phyloP scores from a whole-genome alignment of 1,140 invertebrate species.

The Drosophila kikkawai region DNA sequence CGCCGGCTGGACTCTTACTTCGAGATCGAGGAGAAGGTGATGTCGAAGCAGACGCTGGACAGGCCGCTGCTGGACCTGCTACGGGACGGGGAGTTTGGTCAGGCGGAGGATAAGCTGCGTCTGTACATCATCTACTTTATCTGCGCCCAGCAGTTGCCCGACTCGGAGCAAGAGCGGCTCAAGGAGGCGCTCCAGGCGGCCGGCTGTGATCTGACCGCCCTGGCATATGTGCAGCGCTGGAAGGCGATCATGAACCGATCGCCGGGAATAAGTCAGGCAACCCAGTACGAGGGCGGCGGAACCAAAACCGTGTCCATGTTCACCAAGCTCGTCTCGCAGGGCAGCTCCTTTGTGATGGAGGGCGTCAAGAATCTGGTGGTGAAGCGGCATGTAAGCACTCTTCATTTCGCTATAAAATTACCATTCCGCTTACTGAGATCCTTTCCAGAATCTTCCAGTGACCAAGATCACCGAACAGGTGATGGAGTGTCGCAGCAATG shows the following conservation, averaged over 20 bases:
- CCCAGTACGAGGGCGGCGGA: slow-evolving; percentile 95
- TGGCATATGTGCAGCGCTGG: slow-evolving; percentile 96
- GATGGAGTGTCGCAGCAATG: slow-evolving; percentile 93
- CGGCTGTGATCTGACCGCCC: slow-evolving; percentile 93
- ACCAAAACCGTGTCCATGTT: slow-evolving; percentile 99
- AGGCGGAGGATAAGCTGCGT: slow-evolving; percentile 96
- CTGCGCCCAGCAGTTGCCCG: slow-evolving; percentile 91
- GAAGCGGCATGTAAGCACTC: slow-evolving; percentile 94
- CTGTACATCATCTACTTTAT: slow-evolving; percentile 98
- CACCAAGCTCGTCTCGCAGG: slow-evolving; percentile 98
- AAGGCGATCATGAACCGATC: slow-evolving; percentile 86
- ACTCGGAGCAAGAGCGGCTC: slow-evolving; percentile 93
- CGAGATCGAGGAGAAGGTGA: slow-evolving; percentile 98
- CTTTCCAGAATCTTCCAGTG: slow-evolving; percentile 92
- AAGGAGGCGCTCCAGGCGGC: slow-evolving; percentile 91
- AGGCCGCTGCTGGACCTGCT: slow-evolving; percentile 92
- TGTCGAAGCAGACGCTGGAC: slow-evolving; percentile 92
- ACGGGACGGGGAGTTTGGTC: slow-evolving; percentile 94
- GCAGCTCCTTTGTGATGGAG: slow-evolving; percentile 99
- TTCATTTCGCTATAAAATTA: not conserved
- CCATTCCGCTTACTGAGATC: not conserved
- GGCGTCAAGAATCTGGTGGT: slow-evolving; percentile 99
- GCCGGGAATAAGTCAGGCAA: slow-evolving; percentile 85
- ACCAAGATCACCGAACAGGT: slow-evolving; percentile 96
- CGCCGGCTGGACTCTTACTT: slow-evolving; percentile 98